A percentile compares a stretch with the other conserved stretches of the same genome.
Evolutionary conservation across 2,888 invertebrate species (phyloP).

Genomic region (Hoplodrina ambigua): DNA sequence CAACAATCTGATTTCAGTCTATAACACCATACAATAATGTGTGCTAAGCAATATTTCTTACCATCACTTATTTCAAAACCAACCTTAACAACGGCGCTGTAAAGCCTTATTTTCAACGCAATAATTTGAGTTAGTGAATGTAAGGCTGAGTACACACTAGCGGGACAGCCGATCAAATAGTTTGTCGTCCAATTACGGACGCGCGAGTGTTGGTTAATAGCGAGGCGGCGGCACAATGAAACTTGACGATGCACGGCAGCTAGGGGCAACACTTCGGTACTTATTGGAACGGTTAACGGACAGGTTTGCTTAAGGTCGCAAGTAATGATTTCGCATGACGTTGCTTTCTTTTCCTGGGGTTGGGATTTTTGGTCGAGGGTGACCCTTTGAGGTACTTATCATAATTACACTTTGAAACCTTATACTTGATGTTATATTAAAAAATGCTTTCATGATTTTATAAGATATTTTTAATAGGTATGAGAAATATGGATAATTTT

Average conservation of each 20-base stretch:
- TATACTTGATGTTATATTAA: slow-evolving; percentile 3
- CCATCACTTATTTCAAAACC: not conserved
- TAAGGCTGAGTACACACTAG: slow-evolving; percentile 61
- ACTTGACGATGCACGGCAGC: slow-evolving; percentile 44
- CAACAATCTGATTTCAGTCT: slow-evolving; percentile 51
- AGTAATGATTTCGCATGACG: slow-evolving; percentile 55
- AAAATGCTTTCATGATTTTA: slow-evolving; percentile 1
- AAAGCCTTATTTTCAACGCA: slow-evolving; percentile 19
- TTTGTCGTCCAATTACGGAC: slow-evolving; percentile 72
- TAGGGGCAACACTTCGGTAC: slow-evolving; percentile 36
- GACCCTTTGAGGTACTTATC: slow-evolving; percentile 4
- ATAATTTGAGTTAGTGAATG: slow-evolving; percentile 18
- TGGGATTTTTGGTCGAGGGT: slow-evolving; percentile 17
- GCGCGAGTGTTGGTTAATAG: slow-evolving; percentile 65
- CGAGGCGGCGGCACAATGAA: slow-evolving; percentile 61
- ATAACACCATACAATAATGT: slow-evolving; percentile 42
- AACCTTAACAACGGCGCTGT: fast-evolving
- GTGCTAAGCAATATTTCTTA: slow-evolving; percentile 25
- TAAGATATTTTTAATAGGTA: slow-evolving; percentile 13
- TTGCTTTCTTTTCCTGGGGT: slow-evolving; percentile 27
- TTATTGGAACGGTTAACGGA: slow-evolving; percentile 38
- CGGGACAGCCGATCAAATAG: slow-evolving; percentile 70
- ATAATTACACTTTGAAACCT: slow-evolving; percentile 19
- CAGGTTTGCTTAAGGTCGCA: slow-evolving; percentile 40
- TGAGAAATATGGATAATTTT: not conserved